Evolutionary conservation across 1,140 invertebrate species (phyloP), one percentile per base, ranked within the genome.

Genomic region (Drosophila repletoides): DNA sequence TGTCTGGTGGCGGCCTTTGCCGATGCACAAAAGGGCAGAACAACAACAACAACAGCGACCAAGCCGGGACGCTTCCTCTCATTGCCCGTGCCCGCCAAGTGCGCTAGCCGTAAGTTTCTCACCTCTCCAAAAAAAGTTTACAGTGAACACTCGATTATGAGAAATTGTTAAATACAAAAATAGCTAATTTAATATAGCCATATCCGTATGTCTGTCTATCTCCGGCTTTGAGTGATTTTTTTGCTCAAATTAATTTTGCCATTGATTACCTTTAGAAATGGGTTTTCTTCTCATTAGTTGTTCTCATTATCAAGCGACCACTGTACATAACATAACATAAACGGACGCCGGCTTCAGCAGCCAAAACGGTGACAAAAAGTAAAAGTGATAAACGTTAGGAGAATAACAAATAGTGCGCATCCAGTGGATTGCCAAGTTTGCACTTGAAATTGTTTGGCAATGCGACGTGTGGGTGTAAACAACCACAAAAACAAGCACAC

Each of bases 21-120:
- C 66, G 63, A 83, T 59, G 87, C 89, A 38, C 73, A 74, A 38
- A 69, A 68, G 65, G 88, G 88, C 72, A 88, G 80, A 86, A 88
- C 79, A 53, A 79, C 81, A 69, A 84, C 83, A 38, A 89, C 76
- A 38, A 84, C 84, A 72, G 81, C 92, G 29, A 90, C 89, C 56
- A 90, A 90, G 67, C 88, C 88, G 28, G 95, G 95, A 81, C 92
- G 95, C 86, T 96, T 96, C 91, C 92, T 96, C 46, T 94, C 95
- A 40, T 92, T 96, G 49, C 95, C 95, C 15, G 92, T 93, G 55
- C 92, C 95, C 61, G 92, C 95, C 80, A 96, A 96, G 92, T 96
- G 95, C 91, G 93, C 94, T 26, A 94, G 93, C 90, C 93, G 95
- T 96, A 92, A 95, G 95, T 95, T n/a, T 5, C 22, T 12, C 12